Percentiles rank a stretch among this genome's conserved stretches.
phyloP scores from a whole-genome alignment of 2,113 vertebrate genomes.

The Fulica atra region DNA sequence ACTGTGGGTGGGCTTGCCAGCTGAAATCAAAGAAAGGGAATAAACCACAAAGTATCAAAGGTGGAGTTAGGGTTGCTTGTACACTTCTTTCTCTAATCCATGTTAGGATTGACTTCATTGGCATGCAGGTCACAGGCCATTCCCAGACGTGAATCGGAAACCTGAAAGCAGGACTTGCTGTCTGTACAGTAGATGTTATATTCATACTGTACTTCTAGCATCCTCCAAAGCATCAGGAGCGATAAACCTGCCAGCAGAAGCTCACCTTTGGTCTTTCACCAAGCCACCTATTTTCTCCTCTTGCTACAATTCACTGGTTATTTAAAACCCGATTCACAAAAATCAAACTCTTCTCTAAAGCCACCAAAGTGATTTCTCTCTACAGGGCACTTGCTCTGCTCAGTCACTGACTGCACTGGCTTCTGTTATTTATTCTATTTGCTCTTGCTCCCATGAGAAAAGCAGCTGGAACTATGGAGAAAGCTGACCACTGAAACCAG shows the following conservation, averaged over 20 bases:
- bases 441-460: neutral
- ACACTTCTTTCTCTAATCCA: neutral
- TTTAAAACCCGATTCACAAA: neutral
- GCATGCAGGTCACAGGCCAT: constrained; percentile 14
- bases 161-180: neutral
- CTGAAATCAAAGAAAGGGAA: neutral
- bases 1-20: neutral
- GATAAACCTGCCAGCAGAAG: neutral
- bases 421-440: neutral
- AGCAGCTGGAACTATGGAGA: neutral
- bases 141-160: neutral
- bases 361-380: neutral
- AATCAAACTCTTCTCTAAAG: neutral
- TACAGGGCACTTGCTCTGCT: neutral
- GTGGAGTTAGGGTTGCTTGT: neutral
- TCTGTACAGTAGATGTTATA: neutral
- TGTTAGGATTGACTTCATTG: constrained; percentile 20
- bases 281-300: neutral
- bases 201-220: neutral
- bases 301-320: neutral
- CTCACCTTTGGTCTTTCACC: neutral
- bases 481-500: neutral
- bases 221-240: neutral
- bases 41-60: neutral
- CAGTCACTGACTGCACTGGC: neutral